These are phyloP conservation scores for Ptychochromis oligacanthus DNA, from an alignment of 2,113 vertebrate genomes.

Conservation along the genomic window DNA sequence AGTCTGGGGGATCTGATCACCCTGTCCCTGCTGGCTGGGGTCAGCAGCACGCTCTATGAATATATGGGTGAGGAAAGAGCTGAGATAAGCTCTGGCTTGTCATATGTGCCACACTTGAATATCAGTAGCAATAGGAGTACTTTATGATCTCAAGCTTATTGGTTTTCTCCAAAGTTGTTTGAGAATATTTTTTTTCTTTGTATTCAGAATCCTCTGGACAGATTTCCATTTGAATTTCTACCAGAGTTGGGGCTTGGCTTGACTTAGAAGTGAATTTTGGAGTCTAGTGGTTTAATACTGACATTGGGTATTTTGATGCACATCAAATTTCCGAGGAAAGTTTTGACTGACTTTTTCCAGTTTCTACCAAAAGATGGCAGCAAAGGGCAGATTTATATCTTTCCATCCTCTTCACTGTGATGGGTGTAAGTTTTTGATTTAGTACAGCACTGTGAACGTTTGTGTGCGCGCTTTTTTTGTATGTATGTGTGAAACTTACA, in stretches of 20 bases:
- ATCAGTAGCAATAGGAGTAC: background rate
- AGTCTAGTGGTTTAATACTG: background rate
- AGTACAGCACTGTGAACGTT: too few relatives aligned
- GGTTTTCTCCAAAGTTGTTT: background rate
- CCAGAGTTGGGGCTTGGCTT: background rate
- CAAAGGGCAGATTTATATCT: constrained; percentile 20
- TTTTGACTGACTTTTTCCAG: background rate
- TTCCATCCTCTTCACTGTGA: background rate
- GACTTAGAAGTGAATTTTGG: background rate
- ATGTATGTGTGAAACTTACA: background rate
- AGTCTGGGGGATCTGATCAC: constrained; percentile 96
- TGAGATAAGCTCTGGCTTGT: background rate
- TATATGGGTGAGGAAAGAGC: constrained; percentile 82
- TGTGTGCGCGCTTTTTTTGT: too few relatives aligned
- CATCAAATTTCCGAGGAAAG: background rate
- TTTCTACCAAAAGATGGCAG: constrained; percentile 56
- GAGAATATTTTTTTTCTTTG: background rate
- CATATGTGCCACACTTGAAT: background rate
- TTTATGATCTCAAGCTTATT: background rate
- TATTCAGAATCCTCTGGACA: background rate
- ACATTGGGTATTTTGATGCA: background rate
- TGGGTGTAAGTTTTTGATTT: background rate
- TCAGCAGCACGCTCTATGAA: constrained; percentile 87
- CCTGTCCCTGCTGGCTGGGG: constrained; percentile 88
- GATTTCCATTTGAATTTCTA: background rate